Evolutionary conservation across 2,797 vertebrate genomes (phyloP), one percentile per base, ranked within the genome.

Genomic region (Eremophila alpestris): DNA sequence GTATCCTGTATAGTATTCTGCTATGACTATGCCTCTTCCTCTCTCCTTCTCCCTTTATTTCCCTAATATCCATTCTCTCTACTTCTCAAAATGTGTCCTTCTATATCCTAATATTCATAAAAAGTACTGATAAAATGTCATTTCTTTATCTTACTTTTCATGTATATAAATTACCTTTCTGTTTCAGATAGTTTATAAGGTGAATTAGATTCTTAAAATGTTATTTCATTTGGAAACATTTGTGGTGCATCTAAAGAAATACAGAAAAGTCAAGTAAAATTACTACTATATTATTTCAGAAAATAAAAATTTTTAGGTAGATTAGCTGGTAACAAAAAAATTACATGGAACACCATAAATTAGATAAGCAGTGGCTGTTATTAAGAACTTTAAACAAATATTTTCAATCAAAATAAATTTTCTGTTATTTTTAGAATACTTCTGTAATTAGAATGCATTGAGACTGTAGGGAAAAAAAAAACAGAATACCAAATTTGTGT

Each of bases 91-190:
- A 77, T 56, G 9, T 78, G 58, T 73, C 55, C 21, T 87, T 40
- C 64, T 85, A 6, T 20, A 76, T 24, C 68, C 49, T 83, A 90
- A 92, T 85, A 83, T 90, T 94, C 24, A 92, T 91, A 51, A 85
- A 91, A 90, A 46, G 4, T 69, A 8, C 12, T 73, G 62, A 78
- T 87, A 56, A 94, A 94, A 94, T 81, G 40, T 67, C 77, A 93
- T 45, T 62, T 59, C 40, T 90, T 94, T 59, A 75, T 81, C 45
- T 96, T 38, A 65, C 27, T 85, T 91, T 65, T 56, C 17, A 90
- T 41, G 48, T 16, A 92, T 27, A 93, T 79, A 40, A 94, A 90
- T 94, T 81, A 54, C 32, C 10, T 81, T 83, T 91, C 62, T 51
- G 10, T 87, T 77, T 90, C 40, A 69, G 13, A 62, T 7, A 60